These are phyloP conservation scores for Parambassis ranga DNA, from an alignment of 2,797 vertebrate species.

Conservation along the genomic window DNA sequence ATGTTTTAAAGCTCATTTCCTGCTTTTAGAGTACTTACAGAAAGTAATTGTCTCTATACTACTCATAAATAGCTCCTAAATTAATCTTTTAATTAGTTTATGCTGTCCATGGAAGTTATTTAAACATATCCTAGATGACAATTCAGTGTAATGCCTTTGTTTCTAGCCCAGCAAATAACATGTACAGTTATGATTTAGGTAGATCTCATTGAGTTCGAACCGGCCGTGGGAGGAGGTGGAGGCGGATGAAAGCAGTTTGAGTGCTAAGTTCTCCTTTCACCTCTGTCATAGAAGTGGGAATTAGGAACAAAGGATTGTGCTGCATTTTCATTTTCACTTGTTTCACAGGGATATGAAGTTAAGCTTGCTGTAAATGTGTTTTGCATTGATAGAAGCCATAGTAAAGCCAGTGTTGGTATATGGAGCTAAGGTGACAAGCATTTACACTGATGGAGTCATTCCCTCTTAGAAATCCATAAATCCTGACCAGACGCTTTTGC, in stretches of 20 bases:
- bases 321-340: slow-evolving; percentile 2
- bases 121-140: neutral
- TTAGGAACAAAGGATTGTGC: neutral
- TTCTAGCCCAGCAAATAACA: slow-evolving; percentile 5
- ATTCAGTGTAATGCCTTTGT: neutral
- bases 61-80: no score
- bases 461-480: slow-evolving; percentile 3
- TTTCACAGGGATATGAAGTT: neutral
- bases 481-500: neutral
- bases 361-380: neutral
- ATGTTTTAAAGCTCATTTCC: no score
- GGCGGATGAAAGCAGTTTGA: slow-evolving; percentile 44
- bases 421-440: neutral
- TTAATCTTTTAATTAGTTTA: no score
- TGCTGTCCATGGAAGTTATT: neutral
- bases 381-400: neutral
- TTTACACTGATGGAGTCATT: neutral
- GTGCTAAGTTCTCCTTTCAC: slow-evolving; percentile 31
- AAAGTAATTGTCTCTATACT: neutral
- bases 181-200: neutral
- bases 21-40: no score
- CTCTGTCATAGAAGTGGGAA: slow-evolving; percentile 5
- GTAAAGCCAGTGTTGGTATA: neutral
- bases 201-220: slow-evolving; percentile 22
- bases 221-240: slow-evolving; percentile 48